Percentiles rank a stretch among this genome's conserved stretches.
Conservation (phyloP, 2,797 vertebrate genomes). For the Parauchenoglanis punctatus region DNA sequence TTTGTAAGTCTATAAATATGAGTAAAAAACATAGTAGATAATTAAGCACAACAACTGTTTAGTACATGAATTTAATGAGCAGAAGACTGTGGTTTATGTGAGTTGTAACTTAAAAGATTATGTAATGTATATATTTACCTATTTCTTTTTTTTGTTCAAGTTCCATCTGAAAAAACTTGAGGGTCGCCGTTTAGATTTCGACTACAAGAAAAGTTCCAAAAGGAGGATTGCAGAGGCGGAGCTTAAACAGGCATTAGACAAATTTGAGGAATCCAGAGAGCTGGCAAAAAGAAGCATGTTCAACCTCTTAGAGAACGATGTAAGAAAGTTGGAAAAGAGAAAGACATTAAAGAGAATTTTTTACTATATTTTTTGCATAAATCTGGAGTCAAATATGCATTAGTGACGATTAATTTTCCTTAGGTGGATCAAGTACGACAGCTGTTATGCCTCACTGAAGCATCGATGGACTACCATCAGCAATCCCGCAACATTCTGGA, state of each 20-base stretch:
- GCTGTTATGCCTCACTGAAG: conserved; percentile 81
- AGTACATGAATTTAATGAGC: not conserved
- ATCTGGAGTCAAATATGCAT: not conserved
- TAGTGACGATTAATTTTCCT: conserved; percentile 29
- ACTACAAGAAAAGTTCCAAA: conserved; percentile 83
- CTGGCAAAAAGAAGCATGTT: conserved; percentile 92
- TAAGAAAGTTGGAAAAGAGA: conserved; percentile 68
- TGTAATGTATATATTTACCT: not conserved
- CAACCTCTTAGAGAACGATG: conserved; percentile 89
- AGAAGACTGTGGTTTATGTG: not conserved
- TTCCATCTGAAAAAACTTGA: conserved; percentile 84
- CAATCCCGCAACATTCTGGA: conserved; percentile 81
- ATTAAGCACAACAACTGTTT: not conserved
- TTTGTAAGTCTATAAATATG: not conserved
- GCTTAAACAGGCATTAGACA: conserved; percentile 83
- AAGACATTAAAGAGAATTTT: not conserved
- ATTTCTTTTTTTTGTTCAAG: conserved; percentile 61
- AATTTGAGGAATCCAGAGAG: conserved; percentile 89
- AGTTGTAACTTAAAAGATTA: not conserved
- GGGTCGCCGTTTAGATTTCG: conserved; percentile 84
- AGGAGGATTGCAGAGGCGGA: conserved; percentile 79
- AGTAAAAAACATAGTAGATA: not conserved
- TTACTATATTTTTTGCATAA: not conserved
- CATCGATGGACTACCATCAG: conserved; percentile 84
- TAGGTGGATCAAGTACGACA: conserved; percentile 85